Evolutionary conservation across 2,113 vertebrate species (phyloP), one percentile per base, ranked within the genome.

Genomic region (Amphiprion ocellaris): DNA sequence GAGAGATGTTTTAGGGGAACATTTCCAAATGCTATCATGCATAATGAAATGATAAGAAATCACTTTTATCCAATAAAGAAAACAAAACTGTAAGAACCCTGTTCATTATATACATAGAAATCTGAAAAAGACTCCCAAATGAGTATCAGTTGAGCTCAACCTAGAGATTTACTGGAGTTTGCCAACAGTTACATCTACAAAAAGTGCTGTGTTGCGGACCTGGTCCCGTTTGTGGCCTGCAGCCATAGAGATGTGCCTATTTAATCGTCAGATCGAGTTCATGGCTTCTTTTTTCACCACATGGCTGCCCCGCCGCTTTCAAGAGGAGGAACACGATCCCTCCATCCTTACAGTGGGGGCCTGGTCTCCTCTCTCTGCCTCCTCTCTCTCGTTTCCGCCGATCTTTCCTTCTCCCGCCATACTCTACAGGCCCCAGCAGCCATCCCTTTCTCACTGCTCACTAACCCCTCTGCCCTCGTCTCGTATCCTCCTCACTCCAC

Each of bases 221-320:
- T 66, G 70, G 79, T 83, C 88, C 82, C 55, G n/a, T 82, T 89
- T 79, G 86, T 90, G 87, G 90, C 92, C 92, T 44, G 78, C 86
- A 92, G 93, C 91, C 85, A 84, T 77, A 94, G 87, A 89, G 92
- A 93, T 93, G 92, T 72, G 89, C 83, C 89, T 89, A 86, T 94
- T 93, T 92, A 93, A 93, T 94, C 87, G 88, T 93, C 90, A 92
- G 92, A 94, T 94, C 90, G 62, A 90, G 91, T 92, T 94, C 91
- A 91, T 88, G 84, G 83, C 90, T 91, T 89, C 82, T 89, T 84
- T 92, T 94, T 92, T 88, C 85, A 89, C 81, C 81, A 73, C 77
- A 77, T 65, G 60, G 86, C 85, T 75, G 44, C 82, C 86, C 84
- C 77, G 77, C 78, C 39, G 65, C 92, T 90, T 94, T 92, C 88